Conservation (phyloP, 92 coral and sea anemone species). For the Parazoanthus darwini region DNA sequence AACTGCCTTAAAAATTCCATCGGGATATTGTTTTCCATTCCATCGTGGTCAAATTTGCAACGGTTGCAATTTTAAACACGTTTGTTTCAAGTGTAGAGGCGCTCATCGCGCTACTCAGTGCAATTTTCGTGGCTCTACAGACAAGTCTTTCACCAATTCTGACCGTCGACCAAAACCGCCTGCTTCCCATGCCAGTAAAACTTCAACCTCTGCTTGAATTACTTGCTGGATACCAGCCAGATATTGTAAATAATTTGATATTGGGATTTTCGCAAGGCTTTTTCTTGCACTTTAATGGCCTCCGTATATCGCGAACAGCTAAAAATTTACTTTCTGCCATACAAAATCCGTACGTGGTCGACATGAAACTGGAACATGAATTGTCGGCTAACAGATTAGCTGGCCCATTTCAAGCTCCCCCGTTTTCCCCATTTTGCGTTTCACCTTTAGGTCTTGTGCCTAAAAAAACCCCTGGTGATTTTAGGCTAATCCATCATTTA, state of each 20-base stretch:
- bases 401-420: slow-evolving; percentile 53
- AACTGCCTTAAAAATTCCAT: too few relatives aligned
- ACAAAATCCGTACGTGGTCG: slow-evolving; percentile 53
- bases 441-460: slow-evolving; percentile 48
- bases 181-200: not conserved
- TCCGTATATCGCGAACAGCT: slow-evolving; percentile 31
- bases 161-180: not conserved
- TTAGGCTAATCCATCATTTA: slow-evolving; percentile 53
- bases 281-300: slow-evolving; percentile 36
- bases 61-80: not conserved
- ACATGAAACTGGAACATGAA: slow-evolving; percentile 47
- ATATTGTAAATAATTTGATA: not conserved
- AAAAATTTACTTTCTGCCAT: slow-evolving; percentile 49
- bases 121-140: not conserved
- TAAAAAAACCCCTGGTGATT: slow-evolving; percentile 47
- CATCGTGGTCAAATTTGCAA: not conserved
- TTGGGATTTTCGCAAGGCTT: slow-evolving; percentile 47
- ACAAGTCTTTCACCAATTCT: not conserved
- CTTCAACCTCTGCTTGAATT: not conserved
- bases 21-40: not conserved
- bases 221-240: not conserved
- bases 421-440: slow-evolving; percentile 39
- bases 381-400: slow-evolving; percentile 54
- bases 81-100: not conserved
- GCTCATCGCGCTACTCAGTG: not conserved